A percentile compares a stretch with the other conserved stretches of the same genome.
phyloP scores from a whole-genome alignment of 1,140 invertebrate genomes.

The Drosophila mauritiana region DNA sequence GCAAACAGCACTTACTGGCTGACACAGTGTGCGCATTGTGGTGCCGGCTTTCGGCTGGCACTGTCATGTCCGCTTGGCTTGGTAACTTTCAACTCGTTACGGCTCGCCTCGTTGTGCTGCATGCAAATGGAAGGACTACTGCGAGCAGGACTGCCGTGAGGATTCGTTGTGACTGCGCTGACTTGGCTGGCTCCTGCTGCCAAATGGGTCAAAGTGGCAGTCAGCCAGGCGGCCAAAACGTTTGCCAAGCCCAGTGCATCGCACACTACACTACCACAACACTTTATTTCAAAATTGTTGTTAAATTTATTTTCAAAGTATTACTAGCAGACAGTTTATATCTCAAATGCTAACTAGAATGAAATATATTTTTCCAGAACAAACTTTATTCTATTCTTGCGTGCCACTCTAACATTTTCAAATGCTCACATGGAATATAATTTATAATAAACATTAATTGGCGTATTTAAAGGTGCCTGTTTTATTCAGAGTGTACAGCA shows the following conservation, averaged over 20 bases:
- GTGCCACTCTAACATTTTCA: too few species aligned
- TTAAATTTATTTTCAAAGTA: neutral
- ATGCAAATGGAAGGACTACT: constrained; percentile 40
- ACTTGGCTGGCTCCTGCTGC: constrained; percentile 61
- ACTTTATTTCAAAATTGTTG: neutral
- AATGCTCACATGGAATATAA: too few species aligned
- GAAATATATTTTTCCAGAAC: too few species aligned
- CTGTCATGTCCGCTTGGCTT: constrained; percentile 21
- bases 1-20: constrained; percentile 1
- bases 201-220: constrained; percentile 81
- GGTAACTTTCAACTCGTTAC: constrained; percentile 36
- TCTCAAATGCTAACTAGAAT: too few species aligned
- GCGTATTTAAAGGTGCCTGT: too few species aligned
- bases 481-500: constrained; percentile 11
- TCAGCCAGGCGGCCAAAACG: constrained; percentile 73
- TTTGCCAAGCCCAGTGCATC: constrained; percentile 70
- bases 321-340: too few species aligned
- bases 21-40: neutral
- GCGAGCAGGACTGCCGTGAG: constrained; percentile 42
- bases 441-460: too few species aligned
- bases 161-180: constrained; percentile 53
- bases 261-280: constrained; percentile 12
- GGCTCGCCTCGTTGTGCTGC: constrained; percentile 24
- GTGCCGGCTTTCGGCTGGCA: constrained; percentile 14
- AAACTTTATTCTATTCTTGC: neutral